Conservation (phyloP, 2,888 invertebrate genomes). For the Rhagonycha fulva region DNA sequence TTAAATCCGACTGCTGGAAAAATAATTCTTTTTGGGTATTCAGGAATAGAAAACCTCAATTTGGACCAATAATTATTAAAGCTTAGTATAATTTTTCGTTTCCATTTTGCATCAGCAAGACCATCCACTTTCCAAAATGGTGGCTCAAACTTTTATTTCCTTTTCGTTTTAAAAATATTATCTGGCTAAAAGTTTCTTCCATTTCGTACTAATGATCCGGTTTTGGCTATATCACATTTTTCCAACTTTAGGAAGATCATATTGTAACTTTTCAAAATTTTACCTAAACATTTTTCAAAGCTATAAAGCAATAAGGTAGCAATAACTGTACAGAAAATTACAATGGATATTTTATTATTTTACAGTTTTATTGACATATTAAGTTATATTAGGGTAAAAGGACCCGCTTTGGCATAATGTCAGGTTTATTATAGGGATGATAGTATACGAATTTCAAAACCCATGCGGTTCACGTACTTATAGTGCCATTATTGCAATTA, state of each 20-base stretch:
- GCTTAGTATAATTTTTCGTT: too few relatives aligned
- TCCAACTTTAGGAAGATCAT: neutral
- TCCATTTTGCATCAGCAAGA: too few relatives aligned
- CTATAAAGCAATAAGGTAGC: slow-evolving; percentile 16
- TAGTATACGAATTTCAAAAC: slow-evolving; percentile 13
- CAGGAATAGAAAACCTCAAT: too few relatives aligned
- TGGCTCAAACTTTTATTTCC: too few relatives aligned
- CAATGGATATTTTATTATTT: slow-evolving; percentile 26
- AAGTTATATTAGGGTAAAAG: slow-evolving; percentile 22
- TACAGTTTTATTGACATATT: slow-evolving; percentile 23
- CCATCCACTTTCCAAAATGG: too few relatives aligned
- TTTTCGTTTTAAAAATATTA: neutral
- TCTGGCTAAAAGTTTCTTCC: neutral
- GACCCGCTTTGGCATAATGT: slow-evolving; percentile 13
- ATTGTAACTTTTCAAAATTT: neutral
- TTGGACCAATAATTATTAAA: too few relatives aligned
- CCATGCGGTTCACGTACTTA: slow-evolving; percentile 1
- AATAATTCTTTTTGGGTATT: too few relatives aligned
- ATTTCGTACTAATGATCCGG: neutral
- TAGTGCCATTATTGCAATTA: neutral
- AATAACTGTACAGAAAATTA: slow-evolving; percentile 7
- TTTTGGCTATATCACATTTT: neutral
- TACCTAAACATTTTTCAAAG: neutral
- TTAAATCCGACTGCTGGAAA: too few relatives aligned
- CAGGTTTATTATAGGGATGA: slow-evolving; percentile 14